Percentiles rank a stretch among this genome's conserved stretches.
phyloP scores from a whole-genome alignment of 2,797 vertebrate species.

The Ataeniobius toweri region DNA sequence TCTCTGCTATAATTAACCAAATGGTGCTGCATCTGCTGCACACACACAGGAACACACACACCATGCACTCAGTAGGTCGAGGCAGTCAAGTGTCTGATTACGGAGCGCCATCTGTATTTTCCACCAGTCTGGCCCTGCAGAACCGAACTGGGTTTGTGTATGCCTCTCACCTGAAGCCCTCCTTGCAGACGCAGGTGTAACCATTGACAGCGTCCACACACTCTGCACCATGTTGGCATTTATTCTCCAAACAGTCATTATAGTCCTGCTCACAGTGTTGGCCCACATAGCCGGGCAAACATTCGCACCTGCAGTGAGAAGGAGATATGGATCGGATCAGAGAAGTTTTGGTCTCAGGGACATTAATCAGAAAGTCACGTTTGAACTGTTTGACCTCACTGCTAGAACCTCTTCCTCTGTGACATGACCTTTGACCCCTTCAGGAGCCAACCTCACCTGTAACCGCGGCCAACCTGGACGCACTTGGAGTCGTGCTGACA shows the following conservation, averaged over 20 bases:
- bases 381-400: conserved; percentile 17
- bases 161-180: conserved; percentile 90
- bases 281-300: conserved; percentile 90
- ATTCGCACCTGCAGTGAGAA: conserved; percentile 86
- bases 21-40: conserved; percentile 76
- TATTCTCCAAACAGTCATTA: conserved; percentile 90
- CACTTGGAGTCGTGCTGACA: conserved; percentile 96
- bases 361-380: neutral
- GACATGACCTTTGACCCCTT: conserved; percentile 32
- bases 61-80: conserved; percentile 47
- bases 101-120: conserved; percentile 75
- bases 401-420: conserved; percentile 9
- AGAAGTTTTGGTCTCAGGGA: neutral
- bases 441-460: conserved; percentile 81
- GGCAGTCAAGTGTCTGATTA: conserved; percentile 73
- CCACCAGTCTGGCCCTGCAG: conserved; percentile 52
- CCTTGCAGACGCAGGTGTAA: conserved; percentile 91
- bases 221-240: conserved; percentile 90
- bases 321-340: conserved; percentile 26
- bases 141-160: conserved; percentile 19
- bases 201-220: conserved; percentile 91
- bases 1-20: conserved; percentile 78
- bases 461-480: conserved; percentile 83
- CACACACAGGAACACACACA: conserved; percentile 12
- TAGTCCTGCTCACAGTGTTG: conserved; percentile 89